phyloP scores from a whole-genome alignment of 2,113 vertebrate genomes.

The Axis porcinus region DNA sequence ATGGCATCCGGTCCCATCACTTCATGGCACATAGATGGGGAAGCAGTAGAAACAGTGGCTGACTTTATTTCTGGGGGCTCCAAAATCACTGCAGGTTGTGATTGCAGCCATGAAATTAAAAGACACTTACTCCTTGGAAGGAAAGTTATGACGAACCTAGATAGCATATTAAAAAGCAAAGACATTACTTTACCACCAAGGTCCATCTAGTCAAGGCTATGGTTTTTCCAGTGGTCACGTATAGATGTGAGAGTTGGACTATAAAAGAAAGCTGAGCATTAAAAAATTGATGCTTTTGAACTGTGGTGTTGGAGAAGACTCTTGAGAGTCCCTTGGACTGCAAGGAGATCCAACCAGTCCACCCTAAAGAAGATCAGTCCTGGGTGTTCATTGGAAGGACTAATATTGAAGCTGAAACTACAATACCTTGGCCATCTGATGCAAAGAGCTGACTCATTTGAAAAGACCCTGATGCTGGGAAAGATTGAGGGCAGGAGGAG shows the following conservation, averaged over 20 bases:
- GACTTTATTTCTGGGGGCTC: rapidly evolving
- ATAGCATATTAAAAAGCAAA: background rate
- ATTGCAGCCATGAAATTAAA: background rate
- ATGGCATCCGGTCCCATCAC: background rate
- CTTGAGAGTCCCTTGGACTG: background rate
- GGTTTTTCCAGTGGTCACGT: background rate
- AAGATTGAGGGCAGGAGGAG: background rate
- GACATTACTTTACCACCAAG: background rate
- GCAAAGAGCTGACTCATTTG: background rate
- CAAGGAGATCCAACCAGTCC: background rate
- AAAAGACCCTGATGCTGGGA: background rate
- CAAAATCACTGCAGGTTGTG: background rate
- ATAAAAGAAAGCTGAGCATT: background rate
- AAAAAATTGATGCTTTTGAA: background rate
- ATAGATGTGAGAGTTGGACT: background rate
- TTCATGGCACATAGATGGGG: background rate
- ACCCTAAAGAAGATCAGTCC: background rate
- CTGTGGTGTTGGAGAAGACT: background rate
- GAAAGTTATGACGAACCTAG: background rate
- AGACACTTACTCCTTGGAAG: background rate
- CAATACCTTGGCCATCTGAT: background rate
- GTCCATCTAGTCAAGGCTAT: background rate
- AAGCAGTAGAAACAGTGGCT: background rate
- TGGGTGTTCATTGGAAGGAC: background rate
- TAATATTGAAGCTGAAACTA: background rate